phyloP scores from a whole-genome alignment of 2,113 vertebrate genomes.

The Pseudorectes ferrugineus region DNA sequence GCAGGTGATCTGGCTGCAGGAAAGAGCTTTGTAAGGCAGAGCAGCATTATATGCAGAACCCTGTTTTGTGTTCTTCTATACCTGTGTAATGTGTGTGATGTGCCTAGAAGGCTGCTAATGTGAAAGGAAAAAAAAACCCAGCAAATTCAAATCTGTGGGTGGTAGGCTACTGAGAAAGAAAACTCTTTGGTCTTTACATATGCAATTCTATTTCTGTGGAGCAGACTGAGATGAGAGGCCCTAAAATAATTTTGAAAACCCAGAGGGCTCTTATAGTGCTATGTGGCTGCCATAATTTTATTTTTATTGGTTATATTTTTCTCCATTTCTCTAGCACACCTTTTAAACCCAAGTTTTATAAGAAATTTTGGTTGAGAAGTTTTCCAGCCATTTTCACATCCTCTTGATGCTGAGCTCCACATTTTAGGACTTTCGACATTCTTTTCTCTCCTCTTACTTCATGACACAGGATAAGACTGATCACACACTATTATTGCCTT shows the following conservation, averaged over 20 bases:
- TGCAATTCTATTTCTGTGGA: neutral
- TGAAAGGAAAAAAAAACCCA: fast-evolving
- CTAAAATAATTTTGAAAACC: neutral
- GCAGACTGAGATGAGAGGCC: neutral
- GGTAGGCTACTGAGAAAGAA: neutral
- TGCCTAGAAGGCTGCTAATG: neutral
- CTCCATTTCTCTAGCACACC: neutral
- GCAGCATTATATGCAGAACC: neutral
- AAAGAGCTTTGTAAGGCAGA: neutral
- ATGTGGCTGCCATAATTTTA: neutral
- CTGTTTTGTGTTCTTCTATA: neutral
- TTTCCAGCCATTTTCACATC: neutral
- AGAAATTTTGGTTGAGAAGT: neutral
- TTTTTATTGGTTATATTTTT: neutral
- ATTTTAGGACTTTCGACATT: neutral
- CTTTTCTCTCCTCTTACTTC: neutral
- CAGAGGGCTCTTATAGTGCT: neutral
- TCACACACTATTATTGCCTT: neutral
- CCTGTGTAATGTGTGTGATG: neutral
- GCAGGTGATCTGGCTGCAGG: neutral
- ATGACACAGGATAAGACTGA: neutral
- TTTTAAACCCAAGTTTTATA: neutral
- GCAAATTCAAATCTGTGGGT: neutral
- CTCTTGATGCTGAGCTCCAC: neutral
- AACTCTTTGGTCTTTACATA: neutral